Base-by-base conservation (phyloP, 2,797 vertebrate genomes). In the Thaleichthys pacificus region DNA sequence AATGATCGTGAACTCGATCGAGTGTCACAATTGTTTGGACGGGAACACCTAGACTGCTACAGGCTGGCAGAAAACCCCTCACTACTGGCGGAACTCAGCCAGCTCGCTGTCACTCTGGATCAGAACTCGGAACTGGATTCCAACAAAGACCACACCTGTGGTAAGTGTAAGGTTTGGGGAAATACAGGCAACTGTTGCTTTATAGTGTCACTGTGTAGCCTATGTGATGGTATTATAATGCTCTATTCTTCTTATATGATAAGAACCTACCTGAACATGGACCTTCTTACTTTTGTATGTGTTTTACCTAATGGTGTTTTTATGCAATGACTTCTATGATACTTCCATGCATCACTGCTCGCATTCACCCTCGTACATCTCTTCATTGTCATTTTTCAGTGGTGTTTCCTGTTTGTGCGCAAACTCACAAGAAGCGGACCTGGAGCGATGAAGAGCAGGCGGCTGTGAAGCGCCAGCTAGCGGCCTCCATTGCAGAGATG, bases 371-470 rank as follows among this genome's bases (percentile, higher is more conserved):
- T 12, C 9, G 42, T 3, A 14, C 42, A 47, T 14, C 9, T 47
- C 42, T 35, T 8, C 32, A 35, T 35, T 47, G 11, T 14, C 11
- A 47, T 47, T 65, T 81, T 75, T 68, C 75, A 92, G 91, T 86
- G 76, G 66, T 68, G 28, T 49, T 19, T 58, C 74, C 77, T 66
- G 21, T 51, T 61, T 5, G 51, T n/a, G 3, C 51, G 89, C 84
- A 64, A 21, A 80, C 1, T 47, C 81, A 22, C 24, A 66, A 22
- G 76, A 89, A 91, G 77, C 85, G 79, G 69, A 86, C 89, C 1
- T 92, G 91, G 90, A 90, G 72, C 74, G 88, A 88, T 47, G 87
- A 74, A 28, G 91, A 91, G 60, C 91, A 91, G 76, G 70, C 80
- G 21, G 90, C 91, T 38, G 91, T 92, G 35, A 92, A 85, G 71